phyloP scores from a whole-genome alignment of 2,113 vertebrate genomes.

The Cebus imitator region DNA sequence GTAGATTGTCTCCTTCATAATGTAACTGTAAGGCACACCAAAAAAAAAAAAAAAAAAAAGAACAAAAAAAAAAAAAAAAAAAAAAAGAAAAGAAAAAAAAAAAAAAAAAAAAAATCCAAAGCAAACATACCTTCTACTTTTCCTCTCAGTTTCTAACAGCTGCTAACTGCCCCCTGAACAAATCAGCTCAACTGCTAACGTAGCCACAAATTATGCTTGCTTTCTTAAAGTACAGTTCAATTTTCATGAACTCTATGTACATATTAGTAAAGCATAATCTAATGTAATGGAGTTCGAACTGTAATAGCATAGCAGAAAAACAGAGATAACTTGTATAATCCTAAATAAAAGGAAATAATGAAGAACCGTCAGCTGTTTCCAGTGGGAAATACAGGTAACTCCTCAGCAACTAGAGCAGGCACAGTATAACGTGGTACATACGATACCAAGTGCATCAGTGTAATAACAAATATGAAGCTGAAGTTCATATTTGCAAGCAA shows the following conservation, averaged over 20 bases:
- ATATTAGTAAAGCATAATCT: conserved; percentile 80
- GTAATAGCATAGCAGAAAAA: conserved; percentile 73
- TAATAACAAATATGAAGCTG: neutral
- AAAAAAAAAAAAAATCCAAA: conserved; percentile 71
- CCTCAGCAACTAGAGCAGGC: conserved; percentile 54
- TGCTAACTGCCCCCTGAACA: conserved; percentile 83
- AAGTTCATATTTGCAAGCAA: conserved; percentile 54
- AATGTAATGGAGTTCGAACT: conserved; percentile 75
- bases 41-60: conserved; percentile 60
- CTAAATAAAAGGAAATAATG: conserved; percentile 76
- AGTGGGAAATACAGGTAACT: conserved; percentile 59
- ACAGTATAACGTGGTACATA: neutral
- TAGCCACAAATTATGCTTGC: conserved; percentile 82
- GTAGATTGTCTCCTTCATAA: conserved; percentile 67
- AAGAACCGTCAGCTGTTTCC: conserved; percentile 76
- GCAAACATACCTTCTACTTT: conserved; percentile 81
- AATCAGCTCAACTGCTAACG: conserved; percentile 81
- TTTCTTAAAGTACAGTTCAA: conserved; percentile 84
- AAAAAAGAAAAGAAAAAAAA: conserved; percentile 45
- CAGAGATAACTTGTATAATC: conserved; percentile 70
- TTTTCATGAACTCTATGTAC: conserved; percentile 83
- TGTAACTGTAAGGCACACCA: conserved; percentile 77
- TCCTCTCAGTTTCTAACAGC: conserved; percentile 82
- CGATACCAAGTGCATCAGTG: neutral
- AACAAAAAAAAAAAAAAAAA: conserved; percentile 57